These are phyloP conservation scores for Siniperca chuatsi DNA, from an alignment of 2,113 vertebrate species.

Conservation along the genomic window DNA sequence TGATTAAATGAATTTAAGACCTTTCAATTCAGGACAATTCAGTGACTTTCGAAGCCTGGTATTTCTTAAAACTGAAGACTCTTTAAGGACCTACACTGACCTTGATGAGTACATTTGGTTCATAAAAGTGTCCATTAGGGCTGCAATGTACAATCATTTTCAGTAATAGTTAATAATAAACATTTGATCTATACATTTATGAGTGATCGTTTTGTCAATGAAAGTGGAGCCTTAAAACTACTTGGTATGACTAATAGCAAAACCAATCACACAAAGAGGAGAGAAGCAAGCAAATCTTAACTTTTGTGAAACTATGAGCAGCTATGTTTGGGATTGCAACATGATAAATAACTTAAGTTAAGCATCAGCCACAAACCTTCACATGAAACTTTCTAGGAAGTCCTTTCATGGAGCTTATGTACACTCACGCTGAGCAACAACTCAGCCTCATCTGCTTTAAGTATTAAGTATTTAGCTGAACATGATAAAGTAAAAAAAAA, in stretches of 20 bases:
- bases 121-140: background rate
- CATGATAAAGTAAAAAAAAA: background rate
- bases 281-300: background rate
- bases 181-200: background rate
- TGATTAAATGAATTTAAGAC: background rate
- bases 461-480: background rate
- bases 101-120: background rate
- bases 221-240: background rate
- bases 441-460: constrained; percentile 47
- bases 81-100: background rate
- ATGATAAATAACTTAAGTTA: background rate
- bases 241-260: background rate
- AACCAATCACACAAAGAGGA: background rate
- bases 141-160: background rate
- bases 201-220: background rate
- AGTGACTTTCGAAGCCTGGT: too few species aligned
- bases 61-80: background rate
- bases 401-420: constrained; percentile 28
- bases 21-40: background rate
- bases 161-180: background rate
- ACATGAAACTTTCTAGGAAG: background rate
- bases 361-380: constrained; percentile 12
- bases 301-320: background rate
- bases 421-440: constrained; percentile 25
- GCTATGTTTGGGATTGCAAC: background rate